Conservation (phyloP, 2,797 vertebrate species). For the Xenentodon cancila region DNA sequence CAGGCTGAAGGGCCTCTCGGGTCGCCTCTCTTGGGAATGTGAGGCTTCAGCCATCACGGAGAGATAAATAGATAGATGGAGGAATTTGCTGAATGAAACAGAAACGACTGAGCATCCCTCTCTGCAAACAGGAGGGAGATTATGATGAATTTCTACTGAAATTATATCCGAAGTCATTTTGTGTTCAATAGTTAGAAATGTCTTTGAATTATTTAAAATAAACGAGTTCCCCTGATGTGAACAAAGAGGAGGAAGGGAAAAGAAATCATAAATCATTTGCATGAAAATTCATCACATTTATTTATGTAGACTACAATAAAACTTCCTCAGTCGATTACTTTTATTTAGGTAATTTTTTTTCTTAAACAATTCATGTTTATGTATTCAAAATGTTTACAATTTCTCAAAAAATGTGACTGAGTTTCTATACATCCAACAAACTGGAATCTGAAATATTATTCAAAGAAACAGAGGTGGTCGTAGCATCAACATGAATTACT, state of each 20-base stretch:
- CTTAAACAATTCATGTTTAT: no score
- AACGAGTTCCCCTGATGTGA: conserved; percentile 48
- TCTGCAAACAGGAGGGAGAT: conserved; percentile 19
- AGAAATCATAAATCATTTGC: no score
- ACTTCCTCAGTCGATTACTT: neutral
- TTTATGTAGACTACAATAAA: neutral
- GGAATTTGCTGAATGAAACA: conserved; percentile 46
- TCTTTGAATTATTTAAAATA: conserved; percentile 64
- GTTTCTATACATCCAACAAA: conserved; percentile 28
- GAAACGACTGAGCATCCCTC: conserved; percentile 42
- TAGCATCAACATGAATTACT: conserved; percentile 50
- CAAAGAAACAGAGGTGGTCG: conserved; percentile 50
- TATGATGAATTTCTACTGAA: conserved; percentile 51
- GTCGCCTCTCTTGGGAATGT: conserved; percentile 65
- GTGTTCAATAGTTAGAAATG: conserved; percentile 40
- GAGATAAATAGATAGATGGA: conserved; percentile 63
- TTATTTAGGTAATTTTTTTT: neutral
- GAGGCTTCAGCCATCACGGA: conserved; percentile 46
- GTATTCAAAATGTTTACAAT: conserved; percentile 27
- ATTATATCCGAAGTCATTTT: conserved; percentile 58
- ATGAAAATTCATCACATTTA: no score
- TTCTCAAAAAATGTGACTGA: conserved; percentile 16
- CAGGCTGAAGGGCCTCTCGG: conserved; percentile 70
- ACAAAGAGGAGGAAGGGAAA: conserved; percentile 46
- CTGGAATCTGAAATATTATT: conserved; percentile 47